Base-by-base conservation (phyloP, 1,140 invertebrate species). In the Ctenoplectra terminalis region DNA sequence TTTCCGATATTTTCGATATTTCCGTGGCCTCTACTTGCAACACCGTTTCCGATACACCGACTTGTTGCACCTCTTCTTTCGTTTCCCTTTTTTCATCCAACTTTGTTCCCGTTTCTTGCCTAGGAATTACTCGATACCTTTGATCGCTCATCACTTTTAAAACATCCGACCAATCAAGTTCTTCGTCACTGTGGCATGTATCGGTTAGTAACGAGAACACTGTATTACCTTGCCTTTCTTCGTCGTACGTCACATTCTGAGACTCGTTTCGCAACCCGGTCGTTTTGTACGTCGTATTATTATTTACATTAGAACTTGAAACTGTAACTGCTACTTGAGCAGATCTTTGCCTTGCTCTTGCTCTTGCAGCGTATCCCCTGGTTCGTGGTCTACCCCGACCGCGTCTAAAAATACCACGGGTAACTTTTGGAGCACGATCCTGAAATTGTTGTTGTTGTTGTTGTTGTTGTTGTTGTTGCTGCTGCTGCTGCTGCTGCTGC, bases 151-250 rank as follows among this genome's bases (percentile, higher is more conserved):
- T 81, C 2, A 80, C 54, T 56, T 83, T 80, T 11, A 86, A 34
- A 5, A 86, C 84, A 13, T 86, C 84, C 2, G 40, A 56, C 82
- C 82, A 86, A 20, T 72, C 52, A 23, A 86, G 60, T 56, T 83
- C 84, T 5, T 83, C 84, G 20, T 86, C 84, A 9, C 69, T 86
- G 3, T 46, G 81, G 13, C 82, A 73, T 5, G 71, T 66, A 40
- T 84, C 84, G 0, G 71, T 84, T 2, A 86, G 75, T 6, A 86
- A 84, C 5, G 82, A 86, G 34, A 80, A 81, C 1, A 86, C 84
- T 2, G 84, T 86, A 1, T 58, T 8, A 9, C 56, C 48, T 37
- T 73, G 56, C 3, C 31, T 29, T 15, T 75, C 58, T 29, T 72
- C 75, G 1, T 29, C 29, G 9, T 9, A 17, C 1, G 17, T 7